Percentiles rank a stretch among this genome's conserved stretches.
Evolutionary conservation across 2,113 vertebrate genomes (phyloP).

Genomic region (Mesitornis unicolor): DNA sequence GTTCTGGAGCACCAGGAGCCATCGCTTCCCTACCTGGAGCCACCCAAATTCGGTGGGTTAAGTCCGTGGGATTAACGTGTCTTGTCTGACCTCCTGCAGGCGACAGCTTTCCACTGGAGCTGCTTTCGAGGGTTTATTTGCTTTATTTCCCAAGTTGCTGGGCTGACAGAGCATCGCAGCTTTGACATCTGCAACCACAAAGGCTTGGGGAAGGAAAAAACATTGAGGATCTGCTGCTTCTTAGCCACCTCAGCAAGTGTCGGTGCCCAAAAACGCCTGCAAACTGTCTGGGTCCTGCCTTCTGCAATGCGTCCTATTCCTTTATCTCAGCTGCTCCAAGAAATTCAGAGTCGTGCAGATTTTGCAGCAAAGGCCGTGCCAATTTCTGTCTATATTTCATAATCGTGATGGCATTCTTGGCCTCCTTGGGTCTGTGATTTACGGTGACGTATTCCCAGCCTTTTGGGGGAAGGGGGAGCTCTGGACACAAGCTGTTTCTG

Average conservation of each 20-base stretch:
- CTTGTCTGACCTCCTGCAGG: background rate
- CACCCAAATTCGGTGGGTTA: rapidly evolving
- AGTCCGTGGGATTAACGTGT: background rate
- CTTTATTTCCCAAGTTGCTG: background rate
- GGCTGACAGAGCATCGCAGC: background rate
- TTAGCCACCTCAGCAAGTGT: background rate
- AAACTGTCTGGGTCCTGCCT: background rate
- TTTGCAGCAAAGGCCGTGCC: background rate
- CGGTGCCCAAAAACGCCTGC: background rate
- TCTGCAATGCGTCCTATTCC: rapidly evolving
- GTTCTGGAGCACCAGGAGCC: background rate
- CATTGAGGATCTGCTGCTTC: background rate
- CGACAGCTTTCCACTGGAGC: background rate
- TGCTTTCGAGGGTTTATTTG: background rate
- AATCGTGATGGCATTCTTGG: background rate
- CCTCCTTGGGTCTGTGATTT: background rate
- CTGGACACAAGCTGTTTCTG: slow-evolving; percentile 1
- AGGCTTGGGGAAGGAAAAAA: background rate
- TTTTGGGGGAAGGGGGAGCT: background rate
- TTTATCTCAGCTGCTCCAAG: background rate
- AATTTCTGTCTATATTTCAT: background rate
- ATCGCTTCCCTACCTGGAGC: background rate
- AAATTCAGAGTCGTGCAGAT: background rate
- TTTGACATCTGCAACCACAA: background rate
- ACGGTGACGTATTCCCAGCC: background rate